These are phyloP conservation scores for Neomorphus geoffroyi DNA, from an alignment of 2,797 vertebrate species.

Conservation along the genomic window DNA sequence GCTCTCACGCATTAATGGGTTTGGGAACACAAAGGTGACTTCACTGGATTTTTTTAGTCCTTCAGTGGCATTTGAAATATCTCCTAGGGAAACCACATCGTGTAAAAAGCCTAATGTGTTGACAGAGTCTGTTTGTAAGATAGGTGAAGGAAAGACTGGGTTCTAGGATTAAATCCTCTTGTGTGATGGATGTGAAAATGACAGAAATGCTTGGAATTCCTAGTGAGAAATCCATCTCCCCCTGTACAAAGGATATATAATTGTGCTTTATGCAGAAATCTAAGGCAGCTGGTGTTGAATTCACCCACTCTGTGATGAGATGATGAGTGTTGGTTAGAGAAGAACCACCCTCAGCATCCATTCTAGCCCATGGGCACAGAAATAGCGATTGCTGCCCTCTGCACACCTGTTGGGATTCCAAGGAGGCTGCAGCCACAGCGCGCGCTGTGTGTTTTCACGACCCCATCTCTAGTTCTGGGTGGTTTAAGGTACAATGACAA, in stretches of 20 bases:
- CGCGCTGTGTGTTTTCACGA: neutral
- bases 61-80: neutral
- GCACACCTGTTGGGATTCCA: neutral
- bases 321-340: neutral
- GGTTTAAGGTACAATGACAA: neutral
- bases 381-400: neutral
- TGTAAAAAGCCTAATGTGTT: neutral
- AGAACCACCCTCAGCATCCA: neutral
- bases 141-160: neutral
- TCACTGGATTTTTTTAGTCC: neutral
- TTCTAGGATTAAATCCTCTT: neutral
- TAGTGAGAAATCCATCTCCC: neutral
- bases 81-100: neutral
- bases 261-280: neutral
- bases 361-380: neutral
- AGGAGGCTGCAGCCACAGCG: neutral
- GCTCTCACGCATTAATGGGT: conserved; percentile 14
- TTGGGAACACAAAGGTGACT: conserved; percentile 32
- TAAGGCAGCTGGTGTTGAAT: neutral
- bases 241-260: neutral
- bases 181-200: neutral
- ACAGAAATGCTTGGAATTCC: neutral
- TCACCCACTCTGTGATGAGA: neutral
- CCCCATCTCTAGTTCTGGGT: neutral
- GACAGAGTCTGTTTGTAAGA: neutral